These are phyloP conservation scores for Poeciliopsis occidentalis DNA, from an alignment of 2,113 vertebrate species.

Conservation along the genomic window DNA sequence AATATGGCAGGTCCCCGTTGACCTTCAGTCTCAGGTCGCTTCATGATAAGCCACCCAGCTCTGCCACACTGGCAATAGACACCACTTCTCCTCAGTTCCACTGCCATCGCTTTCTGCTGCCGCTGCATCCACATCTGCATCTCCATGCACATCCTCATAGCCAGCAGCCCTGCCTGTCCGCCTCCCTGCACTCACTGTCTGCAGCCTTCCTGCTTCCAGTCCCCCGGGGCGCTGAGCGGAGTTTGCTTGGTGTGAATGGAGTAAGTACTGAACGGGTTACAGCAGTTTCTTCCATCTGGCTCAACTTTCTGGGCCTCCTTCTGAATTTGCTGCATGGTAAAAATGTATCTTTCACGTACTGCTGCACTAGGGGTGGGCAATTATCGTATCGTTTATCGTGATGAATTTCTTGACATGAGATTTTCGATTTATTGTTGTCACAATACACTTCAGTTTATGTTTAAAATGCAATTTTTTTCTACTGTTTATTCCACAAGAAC, in stretches of 20 bases:
- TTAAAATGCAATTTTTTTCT: too few species aligned
- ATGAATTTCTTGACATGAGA: too few species aligned
- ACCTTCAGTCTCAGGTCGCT: constrained; percentile 8
- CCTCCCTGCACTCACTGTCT: constrained; percentile 53
- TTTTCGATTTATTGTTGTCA: too few species aligned
- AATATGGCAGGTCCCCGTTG: not conserved
- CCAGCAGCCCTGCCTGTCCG: constrained; percentile 55
- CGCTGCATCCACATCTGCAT: constrained; percentile 64
- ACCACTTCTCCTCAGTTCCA: constrained; percentile 23
- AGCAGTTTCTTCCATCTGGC: constrained; percentile 58
- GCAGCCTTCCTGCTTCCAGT: constrained; percentile 44
- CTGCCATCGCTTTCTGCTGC: constrained; percentile 53
- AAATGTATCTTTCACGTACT: not conserved
- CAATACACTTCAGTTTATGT: too few species aligned
- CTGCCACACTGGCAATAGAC: constrained; percentile 52
- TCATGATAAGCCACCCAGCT: constrained; percentile 66
- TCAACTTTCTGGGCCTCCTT: not conserved
- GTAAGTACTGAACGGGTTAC: constrained; percentile 19
- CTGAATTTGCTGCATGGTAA: too few species aligned
- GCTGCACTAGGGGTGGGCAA: constrained; percentile 7
- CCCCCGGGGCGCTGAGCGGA: constrained; percentile 25
- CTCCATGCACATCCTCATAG: constrained; percentile 63
- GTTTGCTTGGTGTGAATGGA: constrained; percentile 56
- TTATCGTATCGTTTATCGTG: too few species aligned
- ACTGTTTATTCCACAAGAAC: too few species aligned